phyloP scores from a whole-genome alignment of 2,888 invertebrate genomes.

The Melanotus villosus region DNA sequence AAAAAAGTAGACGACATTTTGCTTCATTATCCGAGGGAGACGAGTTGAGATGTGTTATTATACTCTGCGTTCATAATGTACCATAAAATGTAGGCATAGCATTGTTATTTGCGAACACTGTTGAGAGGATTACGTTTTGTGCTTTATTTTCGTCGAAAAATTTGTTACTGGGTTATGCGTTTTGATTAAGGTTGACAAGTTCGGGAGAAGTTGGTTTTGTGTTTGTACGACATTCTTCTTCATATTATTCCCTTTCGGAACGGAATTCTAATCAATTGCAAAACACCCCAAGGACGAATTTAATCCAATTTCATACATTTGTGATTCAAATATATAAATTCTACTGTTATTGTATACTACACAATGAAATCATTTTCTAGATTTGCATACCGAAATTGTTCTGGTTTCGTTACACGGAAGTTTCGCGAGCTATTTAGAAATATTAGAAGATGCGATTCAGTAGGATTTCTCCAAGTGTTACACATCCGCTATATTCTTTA shows the following conservation, averaged over 20 bases:
- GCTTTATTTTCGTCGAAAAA: slow-evolving; percentile 37
- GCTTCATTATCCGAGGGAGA: slow-evolving; percentile 35
- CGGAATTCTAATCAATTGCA: too few species aligned
- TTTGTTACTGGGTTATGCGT: slow-evolving; percentile 32
- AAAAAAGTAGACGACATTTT: slow-evolving; percentile 35
- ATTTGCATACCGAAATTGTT: too few species aligned
- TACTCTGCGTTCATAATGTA: slow-evolving; percentile 36
- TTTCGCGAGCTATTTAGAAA: too few species aligned
- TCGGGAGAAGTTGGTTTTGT: slow-evolving; percentile 25
- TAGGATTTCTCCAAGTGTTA: too few species aligned
- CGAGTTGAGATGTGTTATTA: slow-evolving; percentile 33
- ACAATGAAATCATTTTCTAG: too few species aligned
- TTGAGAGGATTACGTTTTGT: slow-evolving; percentile 35
- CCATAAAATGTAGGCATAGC: slow-evolving; percentile 41
- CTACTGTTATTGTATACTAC: too few species aligned
- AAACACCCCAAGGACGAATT: too few species aligned
- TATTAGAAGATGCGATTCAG: too few species aligned
- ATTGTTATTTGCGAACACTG: slow-evolving; percentile 38
- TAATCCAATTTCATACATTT: too few species aligned
- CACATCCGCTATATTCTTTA: too few species aligned
- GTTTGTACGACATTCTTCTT: background rate
- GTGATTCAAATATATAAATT: too few species aligned
- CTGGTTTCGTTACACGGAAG: too few species aligned
- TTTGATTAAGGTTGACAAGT: slow-evolving; percentile 43
- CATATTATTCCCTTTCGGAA: background rate